Evolutionary conservation across 2,113 vertebrate genomes (phyloP).

Genomic region (cat (Felis catus)): DNA sequence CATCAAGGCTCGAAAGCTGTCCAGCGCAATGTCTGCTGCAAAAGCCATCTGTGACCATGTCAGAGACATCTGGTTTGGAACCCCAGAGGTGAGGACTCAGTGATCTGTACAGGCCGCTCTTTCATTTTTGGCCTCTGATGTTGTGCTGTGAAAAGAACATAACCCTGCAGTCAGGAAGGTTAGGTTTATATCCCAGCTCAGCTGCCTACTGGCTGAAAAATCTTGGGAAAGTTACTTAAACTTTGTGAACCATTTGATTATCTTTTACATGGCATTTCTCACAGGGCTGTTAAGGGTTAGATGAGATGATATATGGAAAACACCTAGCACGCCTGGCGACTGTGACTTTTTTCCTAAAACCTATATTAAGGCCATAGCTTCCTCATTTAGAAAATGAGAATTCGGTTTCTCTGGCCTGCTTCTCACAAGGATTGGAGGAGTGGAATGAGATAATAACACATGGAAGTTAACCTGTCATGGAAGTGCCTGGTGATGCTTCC

Average conservation of each 20-base stretch:
- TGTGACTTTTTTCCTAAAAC: not conserved
- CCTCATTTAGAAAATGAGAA: not conserved
- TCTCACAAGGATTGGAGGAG: not conserved
- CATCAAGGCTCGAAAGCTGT: conserved; percentile 97
- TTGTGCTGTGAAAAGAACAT: not conserved
- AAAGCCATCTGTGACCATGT: conserved; percentile 98
- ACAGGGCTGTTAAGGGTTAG: not conserved
- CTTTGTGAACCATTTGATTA: conserved; percentile 23
- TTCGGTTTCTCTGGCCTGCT: not conserved
- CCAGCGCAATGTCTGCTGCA: conserved; percentile 98
- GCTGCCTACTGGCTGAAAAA: not conserved
- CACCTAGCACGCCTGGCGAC: not conserved
- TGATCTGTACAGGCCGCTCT: not conserved
- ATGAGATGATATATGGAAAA: not conserved
- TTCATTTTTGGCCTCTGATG: not conserved
- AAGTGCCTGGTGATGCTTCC: not conserved
- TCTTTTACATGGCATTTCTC: not conserved
- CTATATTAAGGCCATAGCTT: not conserved
- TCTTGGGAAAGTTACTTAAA: not conserved
- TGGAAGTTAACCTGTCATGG: not conserved
- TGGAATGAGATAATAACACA: not conserved
- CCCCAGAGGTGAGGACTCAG: conserved; percentile 88
- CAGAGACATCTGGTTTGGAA: conserved; percentile 96
- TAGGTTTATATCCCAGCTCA: not conserved
- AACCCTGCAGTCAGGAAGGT: not conserved